phyloP scores from a whole-genome alignment of 2,888 invertebrate genomes.

The Rhamphomyia laevipes region DNA sequence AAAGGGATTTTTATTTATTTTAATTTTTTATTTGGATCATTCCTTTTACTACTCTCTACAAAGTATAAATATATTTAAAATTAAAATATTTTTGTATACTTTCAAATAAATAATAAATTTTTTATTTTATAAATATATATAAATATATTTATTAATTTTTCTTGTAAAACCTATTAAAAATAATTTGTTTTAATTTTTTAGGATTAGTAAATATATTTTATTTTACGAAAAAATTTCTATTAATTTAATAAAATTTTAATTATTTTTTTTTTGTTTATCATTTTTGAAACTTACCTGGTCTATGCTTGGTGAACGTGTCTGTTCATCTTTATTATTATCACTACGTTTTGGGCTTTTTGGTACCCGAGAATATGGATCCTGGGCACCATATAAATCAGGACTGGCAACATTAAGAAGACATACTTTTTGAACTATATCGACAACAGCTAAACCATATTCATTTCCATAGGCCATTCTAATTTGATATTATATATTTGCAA shows the following conservation, averaged over 20 bases:
- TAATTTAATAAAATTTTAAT: slow-evolving; percentile 1
- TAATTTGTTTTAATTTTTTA: no score
- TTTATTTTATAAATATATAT: no score
- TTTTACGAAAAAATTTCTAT: no score
- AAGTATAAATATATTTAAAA: no score
- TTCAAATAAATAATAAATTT: no score
- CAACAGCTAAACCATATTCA: slow-evolving; percentile 88
- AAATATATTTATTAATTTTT: no score
- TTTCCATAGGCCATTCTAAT: slow-evolving; percentile 92
- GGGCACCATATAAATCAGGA: slow-evolving; percentile 80
- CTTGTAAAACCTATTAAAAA: no score
- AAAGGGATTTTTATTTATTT: no score
- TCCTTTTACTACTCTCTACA: no score
- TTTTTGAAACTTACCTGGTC: slow-evolving; percentile 68
- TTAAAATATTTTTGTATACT: no score
- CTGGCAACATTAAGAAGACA: slow-evolving; percentile 81
- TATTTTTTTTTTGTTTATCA: slow-evolving; percentile 7
- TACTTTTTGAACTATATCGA: slow-evolving; percentile 85
- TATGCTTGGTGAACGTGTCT: slow-evolving; percentile 73
- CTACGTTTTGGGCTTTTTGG: slow-evolving; percentile 62
- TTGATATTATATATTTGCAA: background rate
- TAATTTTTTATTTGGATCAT: no score
- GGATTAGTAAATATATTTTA: no score
- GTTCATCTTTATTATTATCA: slow-evolving; percentile 41
- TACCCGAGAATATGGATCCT: slow-evolving; percentile 75